A percentile compares a stretch with the other conserved stretches of the same genome.
These are phyloP conservation scores for Actinia tenebrosa DNA, from an alignment of 64 coral and sea anemone species.

Conservation along the genomic window DNA sequence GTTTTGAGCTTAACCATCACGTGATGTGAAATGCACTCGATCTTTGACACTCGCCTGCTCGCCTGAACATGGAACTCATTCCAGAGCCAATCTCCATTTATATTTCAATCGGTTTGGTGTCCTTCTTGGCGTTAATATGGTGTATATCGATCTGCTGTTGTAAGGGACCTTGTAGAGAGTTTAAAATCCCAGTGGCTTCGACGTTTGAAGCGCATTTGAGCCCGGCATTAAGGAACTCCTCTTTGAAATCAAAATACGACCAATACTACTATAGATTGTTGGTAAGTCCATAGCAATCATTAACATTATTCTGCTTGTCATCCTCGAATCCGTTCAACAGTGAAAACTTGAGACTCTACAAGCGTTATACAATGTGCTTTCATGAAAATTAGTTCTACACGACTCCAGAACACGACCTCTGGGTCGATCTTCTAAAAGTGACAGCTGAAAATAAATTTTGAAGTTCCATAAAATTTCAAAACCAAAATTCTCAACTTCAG, in stretches of 20 bases:
- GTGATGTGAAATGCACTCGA: not conserved
- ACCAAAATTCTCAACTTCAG: not conserved
- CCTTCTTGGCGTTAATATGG: not conserved
- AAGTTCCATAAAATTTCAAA: not conserved
- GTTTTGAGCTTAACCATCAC: not conserved
- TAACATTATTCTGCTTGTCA: not conserved
- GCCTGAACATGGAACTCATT: not conserved
- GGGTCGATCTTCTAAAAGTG: not conserved
- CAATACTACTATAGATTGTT: slow-evolving; percentile 13
- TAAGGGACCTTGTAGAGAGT: slow-evolving; percentile 21
- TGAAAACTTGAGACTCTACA: not conserved
- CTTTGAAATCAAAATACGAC: not conserved
- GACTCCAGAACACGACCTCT: not conserved
- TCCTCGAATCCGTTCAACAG: not conserved
- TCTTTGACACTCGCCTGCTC: not conserved
- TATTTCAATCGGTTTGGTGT: slow-evolving; percentile 15
- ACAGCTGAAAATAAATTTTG: not conserved
- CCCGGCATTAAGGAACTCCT: not conserved
- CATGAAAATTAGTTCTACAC: not conserved
- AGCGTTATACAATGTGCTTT: not conserved
- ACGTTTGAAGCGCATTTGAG: slow-evolving; percentile 12
- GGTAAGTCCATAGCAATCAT: not conserved
- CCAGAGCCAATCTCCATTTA: slow-evolving; percentile 20
- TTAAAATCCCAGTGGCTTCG: slow-evolving; percentile 11
- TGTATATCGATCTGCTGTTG: not conserved